A percentile compares a stretch with the other conserved stretches of the same genome.
phyloP scores from a whole-genome alignment of 37 sponge, comb jelly and placozoan species.

The Haliclona indistincta region DNA sequence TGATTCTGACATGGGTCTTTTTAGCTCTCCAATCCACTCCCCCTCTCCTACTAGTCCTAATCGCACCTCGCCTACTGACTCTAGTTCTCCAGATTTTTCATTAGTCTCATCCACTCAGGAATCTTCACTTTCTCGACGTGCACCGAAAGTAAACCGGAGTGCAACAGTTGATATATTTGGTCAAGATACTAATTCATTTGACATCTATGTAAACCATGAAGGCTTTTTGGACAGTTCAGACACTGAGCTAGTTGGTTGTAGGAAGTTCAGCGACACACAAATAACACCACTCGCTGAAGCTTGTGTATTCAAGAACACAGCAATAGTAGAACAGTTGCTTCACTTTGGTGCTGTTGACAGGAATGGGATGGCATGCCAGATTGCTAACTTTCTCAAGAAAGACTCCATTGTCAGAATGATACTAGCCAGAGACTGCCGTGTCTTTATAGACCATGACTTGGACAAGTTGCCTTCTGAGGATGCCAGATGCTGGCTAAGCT shows the following conservation, averaged over 20 bases:
- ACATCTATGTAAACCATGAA: not conserved
- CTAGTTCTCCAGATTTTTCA: not conserved
- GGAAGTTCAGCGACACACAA: slow-evolving; percentile 21
- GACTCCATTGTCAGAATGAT: slow-evolving; percentile 24
- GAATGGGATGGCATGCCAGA: slow-evolving; percentile 32
- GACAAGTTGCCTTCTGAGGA: too few relatives aligned
- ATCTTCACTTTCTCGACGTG: not conserved
- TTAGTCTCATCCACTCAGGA: not conserved
- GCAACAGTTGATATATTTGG: not conserved
- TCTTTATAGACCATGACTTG: slow-evolving; percentile 12
- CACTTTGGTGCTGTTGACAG: slow-evolving; percentile 43
- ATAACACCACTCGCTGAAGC: slow-evolving; percentile 73
- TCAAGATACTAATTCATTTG: not conserved
- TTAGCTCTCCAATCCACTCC: not conserved
- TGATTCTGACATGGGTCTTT: not conserved
- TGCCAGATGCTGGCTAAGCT: too few relatives aligned
- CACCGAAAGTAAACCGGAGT: too few relatives aligned
- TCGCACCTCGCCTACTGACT: not conserved
- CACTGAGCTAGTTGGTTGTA: not conserved
- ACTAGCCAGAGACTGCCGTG: slow-evolving; percentile 28
- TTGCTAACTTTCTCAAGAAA: slow-evolving; percentile 21
- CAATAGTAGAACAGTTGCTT: slow-evolving; percentile 28
- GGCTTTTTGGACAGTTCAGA: slow-evolving; percentile 9
- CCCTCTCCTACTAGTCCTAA: not conserved
- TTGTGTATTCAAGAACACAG: slow-evolving; percentile 18